Conservation (phyloP, 2,888 invertebrate genomes). For the Perdita meconis region DNA sequence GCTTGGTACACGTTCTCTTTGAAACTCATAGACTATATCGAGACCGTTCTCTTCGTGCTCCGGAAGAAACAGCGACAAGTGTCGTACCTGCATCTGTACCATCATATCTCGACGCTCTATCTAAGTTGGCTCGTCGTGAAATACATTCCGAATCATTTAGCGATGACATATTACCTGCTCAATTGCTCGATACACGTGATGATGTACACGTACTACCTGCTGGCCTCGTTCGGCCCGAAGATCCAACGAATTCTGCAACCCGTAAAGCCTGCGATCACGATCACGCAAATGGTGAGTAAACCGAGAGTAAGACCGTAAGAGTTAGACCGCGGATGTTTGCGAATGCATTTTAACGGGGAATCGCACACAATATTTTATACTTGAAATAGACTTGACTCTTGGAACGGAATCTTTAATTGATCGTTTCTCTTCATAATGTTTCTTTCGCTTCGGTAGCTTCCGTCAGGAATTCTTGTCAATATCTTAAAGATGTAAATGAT, state of each 20-base stretch:
- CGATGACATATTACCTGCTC: slow-evolving; percentile 86
- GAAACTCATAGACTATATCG: slow-evolving; percentile 88
- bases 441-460: no score
- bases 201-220: slow-evolving; percentile 91
- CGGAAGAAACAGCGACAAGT: slow-evolving; percentile 89
- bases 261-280: slow-evolving; percentile 86
- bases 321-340: no score
- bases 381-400: no score
- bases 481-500: no score
- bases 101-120: slow-evolving; percentile 87
- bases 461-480: no score
- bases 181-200: slow-evolving; percentile 89
- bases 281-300: slow-evolving; percentile 88
- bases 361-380: no score
- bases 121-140: slow-evolving; percentile 87
- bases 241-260: not conserved
- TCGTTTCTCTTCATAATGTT: no score
- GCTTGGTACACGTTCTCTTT: slow-evolving; percentile 87
- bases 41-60: slow-evolving; percentile 89
- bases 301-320: no score
- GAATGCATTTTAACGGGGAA: no score
- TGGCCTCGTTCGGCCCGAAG: slow-evolving; percentile 85
- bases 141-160: slow-evolving; percentile 87
- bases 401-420: no score
- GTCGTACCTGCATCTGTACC: slow-evolving; percentile 84